phyloP scores from a whole-genome alignment of 2,113 vertebrate genomes.

The Leptocoma aspasia region DNA sequence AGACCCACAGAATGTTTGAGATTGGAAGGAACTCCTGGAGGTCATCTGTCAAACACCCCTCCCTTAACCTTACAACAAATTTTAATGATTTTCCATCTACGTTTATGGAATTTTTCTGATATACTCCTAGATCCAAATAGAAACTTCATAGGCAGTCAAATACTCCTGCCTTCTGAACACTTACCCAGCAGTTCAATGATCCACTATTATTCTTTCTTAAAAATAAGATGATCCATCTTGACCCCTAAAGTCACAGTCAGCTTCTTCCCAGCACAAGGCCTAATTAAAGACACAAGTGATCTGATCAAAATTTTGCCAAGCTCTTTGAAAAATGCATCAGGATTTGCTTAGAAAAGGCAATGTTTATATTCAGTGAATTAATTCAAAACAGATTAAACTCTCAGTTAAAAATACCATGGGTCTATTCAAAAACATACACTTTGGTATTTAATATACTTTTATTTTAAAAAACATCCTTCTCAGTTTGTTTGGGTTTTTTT shows the following conservation, averaged over 20 bases:
- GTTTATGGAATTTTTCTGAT: not conserved
- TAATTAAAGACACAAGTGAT: conserved; percentile 6
- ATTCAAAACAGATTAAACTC: not conserved
- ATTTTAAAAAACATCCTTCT: not conserved
- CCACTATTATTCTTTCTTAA: not conserved
- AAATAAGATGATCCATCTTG: not conserved
- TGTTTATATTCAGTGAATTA: not conserved
- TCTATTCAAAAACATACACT: not conserved
- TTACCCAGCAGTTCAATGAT: not conserved
- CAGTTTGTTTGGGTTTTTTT: not conserved
- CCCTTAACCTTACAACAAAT: not conserved
- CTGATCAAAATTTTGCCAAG: not conserved
- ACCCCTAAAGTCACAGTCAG: not conserved
- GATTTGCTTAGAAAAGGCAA: not conserved
- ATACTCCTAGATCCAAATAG: not conserved
- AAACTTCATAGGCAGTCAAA: not conserved
- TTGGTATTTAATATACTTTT: not conserved
- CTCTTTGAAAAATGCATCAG: not conserved
- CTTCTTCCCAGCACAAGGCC: not conserved
- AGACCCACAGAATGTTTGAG: not conserved
- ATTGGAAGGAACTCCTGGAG: not conserved
- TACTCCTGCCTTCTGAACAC: not conserved
- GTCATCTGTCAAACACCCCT: not conserved
- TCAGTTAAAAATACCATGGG: not conserved
- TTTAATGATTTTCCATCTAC: not conserved